Base-by-base conservation (phyloP, 2,113 vertebrate species). In the Regulus satrapa region DNA sequence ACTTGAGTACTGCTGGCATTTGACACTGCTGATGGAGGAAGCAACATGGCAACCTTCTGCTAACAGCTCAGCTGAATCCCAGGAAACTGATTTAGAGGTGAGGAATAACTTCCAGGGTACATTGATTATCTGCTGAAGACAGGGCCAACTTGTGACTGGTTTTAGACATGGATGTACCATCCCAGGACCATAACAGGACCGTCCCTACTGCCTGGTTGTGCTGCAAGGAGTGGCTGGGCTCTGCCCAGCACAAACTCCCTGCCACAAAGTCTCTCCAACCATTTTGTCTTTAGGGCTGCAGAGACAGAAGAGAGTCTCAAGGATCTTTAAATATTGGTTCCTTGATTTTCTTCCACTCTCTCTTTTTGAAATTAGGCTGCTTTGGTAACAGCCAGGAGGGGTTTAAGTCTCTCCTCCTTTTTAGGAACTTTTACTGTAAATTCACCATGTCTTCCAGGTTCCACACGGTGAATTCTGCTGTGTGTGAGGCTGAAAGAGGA, bases 1-100 rank as follows among this genome's bases (percentile, higher is more conserved):
- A 56, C 12, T 5, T 18, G 29, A 34, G 24, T 4, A 79, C 69
- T 5, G 0, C n/a, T 55, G 54, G 13, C 3, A 1, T 16, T 1
- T 5, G 72, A 56, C 14, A 40, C 20, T 17, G 13, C 32, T 66
- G 14, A 51, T 14, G 11, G 32, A 83, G 10, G 18, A 29, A 56
- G 4, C 2, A 5, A 18, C 11, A 41, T 41, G 18, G 31, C 5
- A 10, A 6, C 75, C 52, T 87, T 41, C 45, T 54, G 21, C 15
- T 75, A 78, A 43, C 32, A 59, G 14, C 36, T 81, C 55, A 46
- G 15, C 17, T 66, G 59, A 71, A 63, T 62, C 24, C 10, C 24
- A 46, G n/a, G 4, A 67, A 43, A 48, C 2, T 2, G 4, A 34
- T 61, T 64, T 8, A 34, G 26, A 66, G 29, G 46, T 58, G 16